Base-by-base conservation (phyloP, 1,140 invertebrate genomes). In the Dreissena rostriformis region DNA sequence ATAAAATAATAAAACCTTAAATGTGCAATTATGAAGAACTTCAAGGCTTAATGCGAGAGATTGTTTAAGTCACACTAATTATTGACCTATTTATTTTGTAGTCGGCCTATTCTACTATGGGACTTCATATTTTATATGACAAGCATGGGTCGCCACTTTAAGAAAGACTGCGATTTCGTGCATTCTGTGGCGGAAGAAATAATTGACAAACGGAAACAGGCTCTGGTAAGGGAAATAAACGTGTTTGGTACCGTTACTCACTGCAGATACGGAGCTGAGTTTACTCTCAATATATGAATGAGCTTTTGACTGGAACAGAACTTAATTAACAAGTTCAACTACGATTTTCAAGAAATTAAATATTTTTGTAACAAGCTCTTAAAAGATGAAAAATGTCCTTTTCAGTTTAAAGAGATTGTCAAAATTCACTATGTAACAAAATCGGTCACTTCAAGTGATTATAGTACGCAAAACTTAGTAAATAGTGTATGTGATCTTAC, bases 111-210 rank as follows among this genome's bases (percentile, higher is more conserved):
- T 24, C 22, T 71, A n/a, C 52, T 73, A 14, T 28, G 19, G 57
- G 83, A 85, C 71, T 71, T 72, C 15, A n/a, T 85, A n/a, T 85
- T 51, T 28, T 26, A 24, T n/a, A 29, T 78, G 22, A 71, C 75
- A 8, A 0, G 17, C 6, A 51, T 28, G 12, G 76, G 83, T 17
- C 61, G 76, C 52, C 67, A 73, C 55, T 85, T 63, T 28, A 72
- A 72, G 28, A 85, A 85, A 65, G 51, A 79, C 55, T 85, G 83
- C 39, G 68, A 78, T 26, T 71, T 65, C 72, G 83, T 85, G 10
- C 83, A 85, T 24, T 14, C 39, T 19, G 75, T 85, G 8, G 53
- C 83, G 22, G 75, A 78, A 17, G 83, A 85, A 17, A 66, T 85
- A n/a, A 85, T 85, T 65, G 39, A 80, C 19, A 67, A 72, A 22